Base-by-base conservation (phyloP, 2,888 invertebrate genomes). In the Scrobipalpa atriplicella region DNA sequence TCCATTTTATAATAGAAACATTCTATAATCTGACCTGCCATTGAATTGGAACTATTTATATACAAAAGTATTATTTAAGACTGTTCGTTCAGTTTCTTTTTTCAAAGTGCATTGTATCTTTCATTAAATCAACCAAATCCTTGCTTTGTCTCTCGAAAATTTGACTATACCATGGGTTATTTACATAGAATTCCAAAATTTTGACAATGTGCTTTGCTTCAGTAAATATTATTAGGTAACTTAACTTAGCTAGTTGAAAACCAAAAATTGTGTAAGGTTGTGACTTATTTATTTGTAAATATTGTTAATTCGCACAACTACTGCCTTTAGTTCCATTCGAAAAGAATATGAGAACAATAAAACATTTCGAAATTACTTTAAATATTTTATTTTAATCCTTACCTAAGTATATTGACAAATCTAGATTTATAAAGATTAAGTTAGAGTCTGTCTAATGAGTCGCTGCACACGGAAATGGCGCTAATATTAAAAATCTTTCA, bases 281-380 rank as follows among this genome's bases (percentile, higher is more conserved):
- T 58, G 58, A 58, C 16, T 58, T n/a, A 58, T 38, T 54, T 21
- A 21, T 54, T 54, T 54, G 21, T 54, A 54, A 54, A 19, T 54
- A 18, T 54, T 16, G 18, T 58, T 58, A 58, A n/a, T 13, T 52
- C 52, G 70, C 74, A 75, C 70, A 70, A 70, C 38, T 68, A 61
- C 67, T 68, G 70, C 68, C 29, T 29, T 29, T 29, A 29, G 39
- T 71, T 73, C 58, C 64, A 69, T 74, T 70, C 60, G 67, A 51
- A 38, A 19, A 6, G 11, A 19, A 52, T 38, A 38, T 36, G 47
- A 54, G 36, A 67, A 64, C 39, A 67, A 63, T 66, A 62, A 66
- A 43, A 51, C 54, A 9, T 29, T 51, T 19, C 18, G 43, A 62
- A 66, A 54, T 52, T 61, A 51, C 38, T 21, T 41, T 29, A 65